Conservation (phyloP, 2,797 vertebrate genomes). For the Hippocampus kuda region DNA sequence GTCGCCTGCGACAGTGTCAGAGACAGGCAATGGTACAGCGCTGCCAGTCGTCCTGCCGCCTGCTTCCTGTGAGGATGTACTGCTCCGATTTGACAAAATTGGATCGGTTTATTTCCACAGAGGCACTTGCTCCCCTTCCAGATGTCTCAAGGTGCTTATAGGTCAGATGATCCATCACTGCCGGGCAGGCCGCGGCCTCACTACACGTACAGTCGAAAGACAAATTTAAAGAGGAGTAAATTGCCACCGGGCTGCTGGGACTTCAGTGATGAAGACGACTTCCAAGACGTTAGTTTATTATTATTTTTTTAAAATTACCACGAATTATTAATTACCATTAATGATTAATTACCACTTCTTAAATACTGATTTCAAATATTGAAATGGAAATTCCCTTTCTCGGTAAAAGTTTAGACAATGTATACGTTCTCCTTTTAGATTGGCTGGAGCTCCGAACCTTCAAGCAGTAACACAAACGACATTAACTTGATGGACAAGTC, state of each 20-base stretch:
- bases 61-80: background rate
- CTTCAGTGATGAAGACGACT: conserved; percentile 56
- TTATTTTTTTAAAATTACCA: too few relatives aligned
- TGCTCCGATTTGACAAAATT: background rate
- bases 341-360: background rate
- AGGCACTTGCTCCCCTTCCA: conserved; percentile 69
- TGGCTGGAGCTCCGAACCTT: conserved; percentile 29
- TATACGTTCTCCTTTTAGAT: conserved; percentile 20
- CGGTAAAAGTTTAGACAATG: background rate
- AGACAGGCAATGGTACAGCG: conserved; percentile 74
- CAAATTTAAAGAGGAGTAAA: conserved; percentile 34
- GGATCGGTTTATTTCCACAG: conserved; percentile 38
- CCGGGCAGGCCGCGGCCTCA: conserved; percentile 47
- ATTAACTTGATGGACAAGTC: conserved; percentile 25
- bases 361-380: too few relatives aligned
- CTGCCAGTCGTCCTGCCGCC: background rate
- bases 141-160: conserved; percentile 44
- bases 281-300: conserved; percentile 36
- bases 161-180: conserved; percentile 27
- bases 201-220: conserved; percentile 58
- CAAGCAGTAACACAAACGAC: conserved; percentile 29
- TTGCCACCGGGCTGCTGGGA: conserved; percentile 32
- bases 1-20: conserved; percentile 81
- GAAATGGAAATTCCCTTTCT: background rate
- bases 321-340: too few relatives aligned